Base-by-base conservation (phyloP, 2,113 vertebrate species). In the Porphyrio hochstetteri region DNA sequence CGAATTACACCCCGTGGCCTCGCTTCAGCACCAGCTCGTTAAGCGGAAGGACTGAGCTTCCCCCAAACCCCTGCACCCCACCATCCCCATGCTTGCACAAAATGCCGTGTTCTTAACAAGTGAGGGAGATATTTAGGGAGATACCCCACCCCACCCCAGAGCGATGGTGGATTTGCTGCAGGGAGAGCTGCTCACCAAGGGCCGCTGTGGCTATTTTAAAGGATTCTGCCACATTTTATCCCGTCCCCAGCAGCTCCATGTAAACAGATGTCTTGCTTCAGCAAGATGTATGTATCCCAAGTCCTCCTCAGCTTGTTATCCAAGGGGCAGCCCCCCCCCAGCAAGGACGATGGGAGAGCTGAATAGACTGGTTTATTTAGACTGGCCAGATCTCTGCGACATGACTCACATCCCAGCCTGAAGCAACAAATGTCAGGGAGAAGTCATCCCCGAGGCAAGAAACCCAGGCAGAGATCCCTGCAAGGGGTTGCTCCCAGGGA, bases 311-410 rank as follows among this genome's bases (percentile, higher is more conserved):
- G 88, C 81, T 91, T 70, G 56, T 89, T 86, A 85, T 86, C 57
- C n/a, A 1, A 92, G 64, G 91, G 83, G 83, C 88, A 90, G 78
- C 70, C 90, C 88, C 44, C 90, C 88, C 17, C 44, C 78, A 3
- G 95, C 63, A 38, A 44, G 90, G 82, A n/a, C 20, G 70, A 46
- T 46, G 78, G 89, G 92, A 92, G 69, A 27, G 4, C 71, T 48
- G 82, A 68, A 86, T 36, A 60, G 86, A 48, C 52, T 28, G 81
- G 94, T 91, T 93, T 95, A 95, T 97, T 96, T 94, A 91, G 94
- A 87, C 96, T 96, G 95, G 89, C 94, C 91, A n/a, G 46, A 74
- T 35, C 91, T 75, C 92, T 60, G 2, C 2, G 6, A 61, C 27
- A 0, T 93, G 95, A 95, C 84, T 95, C 92, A 96, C 21, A 4